Base-by-base conservation (phyloP, 2,888 invertebrate species). In the Oscheius sp. region DNA sequence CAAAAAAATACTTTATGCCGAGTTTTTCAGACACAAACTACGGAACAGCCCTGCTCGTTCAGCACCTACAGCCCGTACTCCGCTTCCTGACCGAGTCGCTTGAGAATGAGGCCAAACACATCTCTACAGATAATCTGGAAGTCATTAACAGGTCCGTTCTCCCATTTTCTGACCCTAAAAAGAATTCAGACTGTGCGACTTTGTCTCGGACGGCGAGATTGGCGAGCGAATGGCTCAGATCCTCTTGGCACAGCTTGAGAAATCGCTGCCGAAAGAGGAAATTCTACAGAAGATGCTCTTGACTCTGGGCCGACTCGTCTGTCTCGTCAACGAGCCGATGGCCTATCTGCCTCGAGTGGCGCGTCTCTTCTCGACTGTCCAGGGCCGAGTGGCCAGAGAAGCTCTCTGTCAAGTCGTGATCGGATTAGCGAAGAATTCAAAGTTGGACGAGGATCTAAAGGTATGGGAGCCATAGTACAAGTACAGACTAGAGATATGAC, bases 181-280 rank as follows among this genome's bases (percentile, higher is more conserved):
- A 55, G 50, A 42, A 42, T 81, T 55, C 32, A 79, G 86, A 55
- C 68, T 86, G 42, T 80, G 85, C 48, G 76, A 76, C 13, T 83
- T 78, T 65, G 79, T 86, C 2, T 60, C 74, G 0, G 83, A 86
- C 57, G 71, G 70, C 1, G 76, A 76, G 1, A 60, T 83, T 7
- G 84, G 84, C n/a, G 76, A 74, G 32, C 76, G 81, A 33, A 77
- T 87, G 47, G 81, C 85, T 10, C 66, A 70, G 1, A 80, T 83
- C 1, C 75, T 87, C 55, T 70, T 87, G 5, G 68, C 75, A 21
- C 80, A 77, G 50, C 66, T 85, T 10, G 84, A 84, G 42, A 66
- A 74, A 50, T 72, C 57, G 59, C 77, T 78, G 51, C 72, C 77
- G 55, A 79, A 82, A 47, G 81, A 84, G 57, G 79, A 80, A 10